Percentiles rank a stretch among this genome's conserved stretches.
phyloP scores from a whole-genome alignment of 2,113 vertebrate genomes.

The Leuciscus idus region DNA sequence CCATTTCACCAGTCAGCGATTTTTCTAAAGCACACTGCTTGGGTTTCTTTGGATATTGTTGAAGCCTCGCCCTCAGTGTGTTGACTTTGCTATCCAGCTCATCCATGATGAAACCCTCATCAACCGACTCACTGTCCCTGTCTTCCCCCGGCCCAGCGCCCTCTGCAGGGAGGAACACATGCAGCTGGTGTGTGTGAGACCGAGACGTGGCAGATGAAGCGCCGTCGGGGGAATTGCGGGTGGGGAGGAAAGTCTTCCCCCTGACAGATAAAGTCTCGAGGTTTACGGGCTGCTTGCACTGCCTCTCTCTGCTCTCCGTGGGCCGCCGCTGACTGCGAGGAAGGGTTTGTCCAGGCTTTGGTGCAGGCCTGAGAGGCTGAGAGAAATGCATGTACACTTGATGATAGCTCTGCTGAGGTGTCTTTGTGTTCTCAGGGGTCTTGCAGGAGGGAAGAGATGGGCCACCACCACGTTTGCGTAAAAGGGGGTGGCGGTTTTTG shows the following conservation, averaged over 20 bases:
- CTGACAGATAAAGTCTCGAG: conserved; percentile 64
- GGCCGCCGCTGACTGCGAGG: conserved; percentile 23
- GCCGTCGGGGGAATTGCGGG: conserved; percentile 12
- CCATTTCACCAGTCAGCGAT: neutral
- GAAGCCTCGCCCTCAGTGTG: conserved; percentile 59
- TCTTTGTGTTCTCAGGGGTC: conserved; percentile 9
- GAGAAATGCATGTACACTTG: conserved; percentile 71
- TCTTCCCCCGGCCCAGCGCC: conserved; percentile 29
- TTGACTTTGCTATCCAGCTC: conserved; percentile 68
- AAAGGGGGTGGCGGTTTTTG: conserved; percentile 34
- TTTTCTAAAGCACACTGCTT: neutral
- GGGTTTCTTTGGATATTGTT: conserved; percentile 53
- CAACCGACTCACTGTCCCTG: conserved; percentile 56
- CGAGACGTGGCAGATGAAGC: conserved; percentile 48
- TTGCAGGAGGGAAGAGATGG: conserved; percentile 42
- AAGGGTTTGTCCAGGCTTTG: conserved; percentile 49
- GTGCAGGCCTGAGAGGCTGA: conserved; percentile 61
- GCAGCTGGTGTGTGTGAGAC: conserved; percentile 65
- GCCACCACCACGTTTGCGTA: conserved; percentile 38
- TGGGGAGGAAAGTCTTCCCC: conserved; percentile 67
- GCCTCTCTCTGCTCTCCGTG: conserved; percentile 10
- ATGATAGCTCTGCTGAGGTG: conserved; percentile 36
- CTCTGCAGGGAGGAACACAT: conserved; percentile 75
- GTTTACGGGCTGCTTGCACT: neutral
- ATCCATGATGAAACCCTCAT: conserved; percentile 64